Conservation (phyloP, 23 tunicate genomes). For the Oikopleura vanhoeffeni region DNA sequence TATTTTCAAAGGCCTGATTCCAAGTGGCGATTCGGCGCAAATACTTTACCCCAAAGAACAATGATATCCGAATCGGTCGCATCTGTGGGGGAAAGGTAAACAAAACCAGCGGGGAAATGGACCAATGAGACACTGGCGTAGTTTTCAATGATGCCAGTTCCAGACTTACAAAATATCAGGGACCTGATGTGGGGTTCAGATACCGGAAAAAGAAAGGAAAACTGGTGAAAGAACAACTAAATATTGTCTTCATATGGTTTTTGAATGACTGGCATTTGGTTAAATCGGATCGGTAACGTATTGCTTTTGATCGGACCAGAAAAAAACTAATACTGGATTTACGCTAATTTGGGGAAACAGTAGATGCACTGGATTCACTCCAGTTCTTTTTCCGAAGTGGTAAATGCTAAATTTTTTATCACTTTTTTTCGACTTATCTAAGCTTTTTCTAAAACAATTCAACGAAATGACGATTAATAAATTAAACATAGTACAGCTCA, state of each 20-base stretch:
- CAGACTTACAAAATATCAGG: background rate
- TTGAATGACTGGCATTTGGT: background rate
- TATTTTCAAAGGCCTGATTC: background rate
- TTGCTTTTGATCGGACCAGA: background rate
- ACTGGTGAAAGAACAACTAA: background rate
- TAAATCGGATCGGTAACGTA: background rate
- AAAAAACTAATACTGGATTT: background rate
- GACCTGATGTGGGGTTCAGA: background rate
- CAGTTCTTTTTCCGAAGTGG: background rate
- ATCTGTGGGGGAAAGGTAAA: slow-evolving; percentile 4
- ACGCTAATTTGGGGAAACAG: background rate
- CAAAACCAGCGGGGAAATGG: background rate
- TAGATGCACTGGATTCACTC: background rate
- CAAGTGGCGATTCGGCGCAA: background rate
- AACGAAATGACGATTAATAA: too few species aligned
- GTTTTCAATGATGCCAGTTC: background rate
- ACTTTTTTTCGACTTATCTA: too few species aligned
- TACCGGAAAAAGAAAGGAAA: background rate
- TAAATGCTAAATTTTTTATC: background rate
- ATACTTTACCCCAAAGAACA: background rate
- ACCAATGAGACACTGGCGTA: slow-evolving; percentile 4
- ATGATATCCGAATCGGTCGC: background rate
- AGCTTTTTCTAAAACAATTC: too few species aligned
- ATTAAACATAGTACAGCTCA: too few species aligned
- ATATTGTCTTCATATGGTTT: background rate